Percentiles rank a stretch among this genome's conserved stretches.
Evolutionary conservation across 1,140 invertebrate species (phyloP).

Genomic region (Polyergus mexicanus): DNA sequence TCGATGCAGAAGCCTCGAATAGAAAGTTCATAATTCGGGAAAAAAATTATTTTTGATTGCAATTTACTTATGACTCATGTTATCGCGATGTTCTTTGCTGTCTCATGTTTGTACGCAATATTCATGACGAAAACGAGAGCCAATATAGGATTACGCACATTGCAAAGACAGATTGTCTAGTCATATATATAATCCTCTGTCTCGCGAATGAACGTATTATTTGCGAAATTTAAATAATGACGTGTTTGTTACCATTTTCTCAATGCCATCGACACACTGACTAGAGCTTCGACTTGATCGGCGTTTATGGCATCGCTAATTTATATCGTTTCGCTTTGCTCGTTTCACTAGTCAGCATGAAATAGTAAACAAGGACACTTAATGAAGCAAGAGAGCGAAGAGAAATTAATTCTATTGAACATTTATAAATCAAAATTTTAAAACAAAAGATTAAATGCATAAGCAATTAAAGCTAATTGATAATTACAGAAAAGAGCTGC

Average conservation of each 20-base stretch:
- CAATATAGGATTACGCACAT: not conserved
- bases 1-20: not conserved
- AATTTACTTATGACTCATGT: conserved; percentile 13
- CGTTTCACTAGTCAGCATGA: not conserved
- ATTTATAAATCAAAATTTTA: not conserved
- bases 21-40: not conserved
- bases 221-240: conserved; percentile 61
- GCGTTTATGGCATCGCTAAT: conserved; percentile 14
- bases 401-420: not conserved
- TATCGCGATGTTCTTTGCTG: not conserved
- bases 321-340: conserved; percentile 10
- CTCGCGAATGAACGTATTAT: not conserved
- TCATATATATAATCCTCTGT: not conserved
- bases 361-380: conserved; percentile 24
- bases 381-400: not conserved
- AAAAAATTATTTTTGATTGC: not conserved
- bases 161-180: not conserved
- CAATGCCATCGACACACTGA: conserved; percentile 53
- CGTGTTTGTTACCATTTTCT: conserved; percentile 66
- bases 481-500: not conserved
- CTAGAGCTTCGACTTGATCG: not conserved
- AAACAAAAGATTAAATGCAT: not conserved
- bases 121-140: not conserved
- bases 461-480: not conserved
- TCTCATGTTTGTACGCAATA: not conserved